Evolutionary conservation across 2,797 vertebrate species (phyloP).

Genomic region (Ataeniobius toweri): DNA sequence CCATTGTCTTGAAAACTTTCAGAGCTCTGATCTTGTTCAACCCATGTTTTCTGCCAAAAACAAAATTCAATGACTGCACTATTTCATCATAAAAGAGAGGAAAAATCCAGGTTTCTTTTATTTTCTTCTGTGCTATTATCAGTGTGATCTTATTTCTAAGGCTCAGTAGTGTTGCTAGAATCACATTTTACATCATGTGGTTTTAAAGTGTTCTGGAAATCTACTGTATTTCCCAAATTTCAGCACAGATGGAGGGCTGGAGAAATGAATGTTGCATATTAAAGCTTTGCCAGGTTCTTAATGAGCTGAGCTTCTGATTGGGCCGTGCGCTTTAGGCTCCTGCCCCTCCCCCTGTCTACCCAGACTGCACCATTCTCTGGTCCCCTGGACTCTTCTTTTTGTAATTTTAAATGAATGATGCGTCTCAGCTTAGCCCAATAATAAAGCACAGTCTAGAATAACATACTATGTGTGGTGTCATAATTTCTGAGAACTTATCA

Average conservation of each 20-base stretch:
- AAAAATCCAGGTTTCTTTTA: constrained; percentile 44
- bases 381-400: constrained; percentile 97
- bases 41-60: constrained; percentile 69
- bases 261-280: constrained; percentile 78
- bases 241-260: constrained; percentile 73
- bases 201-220: constrained; percentile 78
- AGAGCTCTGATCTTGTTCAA: constrained; percentile 80
- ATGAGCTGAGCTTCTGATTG: constrained; percentile 81
- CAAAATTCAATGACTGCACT: constrained; percentile 77
- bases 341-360: constrained; percentile 81
- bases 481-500: constrained; percentile 41
- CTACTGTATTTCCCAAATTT: constrained; percentile 68
- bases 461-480: constrained; percentile 74
- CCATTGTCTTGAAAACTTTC: constrained; percentile 47
- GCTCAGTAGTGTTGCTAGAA: constrained; percentile 67
- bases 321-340: constrained; percentile 87
- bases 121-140: constrained; percentile 41
- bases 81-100: constrained; percentile 61
- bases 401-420: constrained; percentile 99
- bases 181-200: constrained; percentile 71
- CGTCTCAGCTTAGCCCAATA: constrained; percentile 99
- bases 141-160: constrained; percentile 58
- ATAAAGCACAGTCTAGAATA: constrained; percentile 99
- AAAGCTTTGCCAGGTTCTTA: constrained; percentile 76
- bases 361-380: constrained; percentile 91